A percentile compares a stretch with the other conserved stretches of the same genome.
Conservation (phyloP, 2,113 vertebrate genomes). For the Aix galericulata region DNA sequence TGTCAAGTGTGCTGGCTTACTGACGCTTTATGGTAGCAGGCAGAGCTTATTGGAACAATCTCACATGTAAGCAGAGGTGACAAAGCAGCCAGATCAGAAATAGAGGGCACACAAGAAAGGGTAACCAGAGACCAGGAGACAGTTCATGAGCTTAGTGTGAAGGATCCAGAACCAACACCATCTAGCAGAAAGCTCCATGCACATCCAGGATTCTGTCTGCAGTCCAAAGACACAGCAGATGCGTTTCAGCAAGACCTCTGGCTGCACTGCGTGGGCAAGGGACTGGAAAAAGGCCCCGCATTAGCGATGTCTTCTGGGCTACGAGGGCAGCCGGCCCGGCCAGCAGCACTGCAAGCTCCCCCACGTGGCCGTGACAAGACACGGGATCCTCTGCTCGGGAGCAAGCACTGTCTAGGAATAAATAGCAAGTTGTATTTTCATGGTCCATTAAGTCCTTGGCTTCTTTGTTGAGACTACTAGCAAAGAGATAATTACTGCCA, state of each 20-base stretch:
- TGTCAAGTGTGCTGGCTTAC: background rate
- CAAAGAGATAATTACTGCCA: constrained; percentile 8
- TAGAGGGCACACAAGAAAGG: background rate
- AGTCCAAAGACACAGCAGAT: background rate
- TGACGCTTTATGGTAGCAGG: background rate
- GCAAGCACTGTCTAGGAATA: background rate
- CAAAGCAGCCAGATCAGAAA: background rate
- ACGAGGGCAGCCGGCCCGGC: background rate
- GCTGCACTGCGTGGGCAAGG: background rate
- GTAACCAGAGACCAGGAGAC: background rate
- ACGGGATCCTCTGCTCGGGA: background rate
- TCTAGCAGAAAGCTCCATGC: background rate
- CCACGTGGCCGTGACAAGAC: background rate
- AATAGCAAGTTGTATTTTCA: background rate
- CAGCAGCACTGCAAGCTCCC: background rate
- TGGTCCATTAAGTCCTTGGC: constrained; percentile 16
- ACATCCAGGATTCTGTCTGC: background rate
- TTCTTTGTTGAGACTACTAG: constrained; percentile 9
- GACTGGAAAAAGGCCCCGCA: background rate
- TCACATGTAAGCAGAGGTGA: background rate
- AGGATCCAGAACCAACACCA: background rate
- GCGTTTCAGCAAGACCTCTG: background rate
- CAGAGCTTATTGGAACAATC: background rate
- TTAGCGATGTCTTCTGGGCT: background rate
- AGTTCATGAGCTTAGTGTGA: background rate